Conservation (phyloP, 2,888 invertebrate genomes). For the Drosophila koepferae region DNA sequence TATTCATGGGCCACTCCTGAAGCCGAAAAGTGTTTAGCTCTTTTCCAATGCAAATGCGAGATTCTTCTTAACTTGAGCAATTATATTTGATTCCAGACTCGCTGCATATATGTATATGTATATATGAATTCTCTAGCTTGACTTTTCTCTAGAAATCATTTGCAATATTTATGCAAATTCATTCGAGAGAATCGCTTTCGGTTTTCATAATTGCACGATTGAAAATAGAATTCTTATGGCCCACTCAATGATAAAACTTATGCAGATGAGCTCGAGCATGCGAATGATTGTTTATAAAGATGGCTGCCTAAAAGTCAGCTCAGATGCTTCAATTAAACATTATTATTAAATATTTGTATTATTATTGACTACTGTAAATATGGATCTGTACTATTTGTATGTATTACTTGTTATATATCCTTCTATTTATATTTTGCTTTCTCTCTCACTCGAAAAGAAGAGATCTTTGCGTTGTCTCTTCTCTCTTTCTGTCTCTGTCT, state of each 20-base stretch:
- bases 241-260: neutral
- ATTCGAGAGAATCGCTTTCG: neutral
- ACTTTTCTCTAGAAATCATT: neutral
- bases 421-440: too few relatives aligned
- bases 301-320: neutral
- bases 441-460: neutral
- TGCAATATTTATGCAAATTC: neutral
- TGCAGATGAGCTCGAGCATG: neutral
- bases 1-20: neutral
- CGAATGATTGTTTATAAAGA: neutral
- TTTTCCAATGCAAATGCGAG: neutral
- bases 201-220: neutral
- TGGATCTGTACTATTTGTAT: too few relatives aligned
- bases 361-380: too few relatives aligned
- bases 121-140: neutral
- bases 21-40: neutral
- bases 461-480: too few relatives aligned
- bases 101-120: neutral
- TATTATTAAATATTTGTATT: too few relatives aligned
- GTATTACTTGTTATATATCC: too few relatives aligned
- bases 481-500: neutral
- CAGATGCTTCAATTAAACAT: neutral
- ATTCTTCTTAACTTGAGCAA: neutral
- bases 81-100: neutral
- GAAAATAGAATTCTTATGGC: neutral